These are phyloP conservation scores for Dorcus parallelipipedus DNA, from an alignment of 2,888 invertebrate species.

Conservation along the genomic window DNA sequence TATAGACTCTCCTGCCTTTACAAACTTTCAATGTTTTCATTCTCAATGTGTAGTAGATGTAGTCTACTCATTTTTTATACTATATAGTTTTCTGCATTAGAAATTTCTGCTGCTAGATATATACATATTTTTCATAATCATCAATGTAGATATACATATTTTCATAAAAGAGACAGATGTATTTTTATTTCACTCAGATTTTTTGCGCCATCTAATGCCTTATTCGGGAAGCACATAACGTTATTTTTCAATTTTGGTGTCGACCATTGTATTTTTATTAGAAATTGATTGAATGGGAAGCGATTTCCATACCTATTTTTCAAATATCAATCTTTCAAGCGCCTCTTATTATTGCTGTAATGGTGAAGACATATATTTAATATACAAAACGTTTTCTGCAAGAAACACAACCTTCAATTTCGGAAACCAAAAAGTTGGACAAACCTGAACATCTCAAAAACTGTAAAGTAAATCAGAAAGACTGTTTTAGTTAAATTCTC, in stretches of 20 bases:
- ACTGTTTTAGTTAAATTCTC: no score
- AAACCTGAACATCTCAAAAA: no score
- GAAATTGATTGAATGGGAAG: background rate
- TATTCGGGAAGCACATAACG: constrained; percentile 37
- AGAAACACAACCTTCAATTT: background rate
- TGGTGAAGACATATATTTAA: background rate
- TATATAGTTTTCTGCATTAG: constrained; percentile 31
- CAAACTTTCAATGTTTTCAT: constrained; percentile 42
- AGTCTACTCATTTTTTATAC: constrained; percentile 49
- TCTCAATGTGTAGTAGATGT: constrained; percentile 45
- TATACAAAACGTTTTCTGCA: background rate
- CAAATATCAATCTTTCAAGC: constrained; percentile 5
- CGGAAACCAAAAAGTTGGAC: background rate
- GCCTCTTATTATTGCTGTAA: background rate
- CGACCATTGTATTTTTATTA: constrained; percentile 31
- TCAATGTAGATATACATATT: constrained; percentile 42
- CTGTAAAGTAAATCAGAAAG: no score
- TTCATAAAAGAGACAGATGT: constrained; percentile 45
- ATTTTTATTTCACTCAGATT: constrained; percentile 39
- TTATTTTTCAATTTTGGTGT: constrained; percentile 12
- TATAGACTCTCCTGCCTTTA: constrained; percentile 45
- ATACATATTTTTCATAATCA: constrained; percentile 45
- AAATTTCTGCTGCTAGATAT: constrained; percentile 40
- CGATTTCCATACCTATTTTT: background rate
- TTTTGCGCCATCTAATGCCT: constrained; percentile 43